Percentiles rank a stretch among this genome's conserved stretches.
These are phyloP conservation scores for Dermolepida albohirtum DNA, from an alignment of 2,888 invertebrate genomes.

Conservation along the genomic window DNA sequence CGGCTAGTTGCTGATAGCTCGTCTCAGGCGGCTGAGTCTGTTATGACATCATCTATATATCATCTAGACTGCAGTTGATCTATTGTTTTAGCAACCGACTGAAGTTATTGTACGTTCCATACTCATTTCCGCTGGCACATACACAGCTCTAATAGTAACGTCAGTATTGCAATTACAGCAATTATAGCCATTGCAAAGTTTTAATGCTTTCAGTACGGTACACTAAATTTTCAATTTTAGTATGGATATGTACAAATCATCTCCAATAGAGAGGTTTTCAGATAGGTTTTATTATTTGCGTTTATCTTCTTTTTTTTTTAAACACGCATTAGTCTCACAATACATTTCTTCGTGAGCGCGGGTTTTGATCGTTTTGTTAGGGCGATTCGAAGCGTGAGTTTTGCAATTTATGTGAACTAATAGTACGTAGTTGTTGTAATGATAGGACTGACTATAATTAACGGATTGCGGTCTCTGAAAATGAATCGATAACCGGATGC, in stretches of 20 bases:
- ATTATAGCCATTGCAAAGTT: conserved; percentile 28
- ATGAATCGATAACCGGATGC: conserved; percentile 28
- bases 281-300: conserved; percentile 1
- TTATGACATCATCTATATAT: conserved; percentile 51
- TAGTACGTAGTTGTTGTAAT: conserved; percentile 1
- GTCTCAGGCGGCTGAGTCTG: conserved; percentile 52
- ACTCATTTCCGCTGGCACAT: conserved; percentile 42
- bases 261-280: conserved; percentile 18
- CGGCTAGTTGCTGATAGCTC: conserved; percentile 51
- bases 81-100: conserved; percentile 46
- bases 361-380: conserved; percentile 13
- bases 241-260: conserved; percentile 6
- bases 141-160: conserved; percentile 20
- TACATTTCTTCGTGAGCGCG: conserved; percentile 4
- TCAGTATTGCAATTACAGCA: conserved; percentile 28
- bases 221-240: conserved; percentile 33
- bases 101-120: conserved; percentile 43
- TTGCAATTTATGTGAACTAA: conserved; percentile 30
- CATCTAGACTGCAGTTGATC: conserved; percentile 46
- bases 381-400: conserved; percentile 23
- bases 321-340: not conserved
- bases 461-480: conserved; percentile 28
- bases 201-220: conserved; percentile 31
- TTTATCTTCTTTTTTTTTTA: not conserved
- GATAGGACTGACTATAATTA: conserved; percentile 28